Percentiles rank a stretch among this genome's conserved stretches.
Conservation (phyloP, 2,888 invertebrate genomes). For the Piscicola geometra region DNA sequence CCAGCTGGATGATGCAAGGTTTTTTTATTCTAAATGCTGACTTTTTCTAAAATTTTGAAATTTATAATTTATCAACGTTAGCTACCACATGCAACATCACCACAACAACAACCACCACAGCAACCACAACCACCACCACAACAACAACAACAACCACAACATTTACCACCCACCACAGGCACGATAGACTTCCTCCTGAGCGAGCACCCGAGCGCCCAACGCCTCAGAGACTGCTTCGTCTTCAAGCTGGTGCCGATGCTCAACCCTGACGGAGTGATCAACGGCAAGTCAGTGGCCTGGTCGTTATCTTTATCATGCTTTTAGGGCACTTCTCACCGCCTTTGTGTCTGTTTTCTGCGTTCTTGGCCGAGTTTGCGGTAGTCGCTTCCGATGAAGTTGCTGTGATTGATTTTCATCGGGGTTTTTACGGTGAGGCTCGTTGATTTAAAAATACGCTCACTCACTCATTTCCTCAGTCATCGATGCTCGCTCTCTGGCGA, state of each 20-base stretch:
- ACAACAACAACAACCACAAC: too few relatives aligned
- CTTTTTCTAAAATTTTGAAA: too few relatives aligned
- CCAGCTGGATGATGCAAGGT: constrained; percentile 81
- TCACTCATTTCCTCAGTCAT: constrained; percentile 62
- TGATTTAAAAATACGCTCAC: not conserved
- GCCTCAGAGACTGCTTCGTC: constrained; percentile 68
- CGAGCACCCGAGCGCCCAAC: constrained; percentile 61
- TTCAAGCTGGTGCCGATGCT: constrained; percentile 85
- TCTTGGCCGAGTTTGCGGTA: too few relatives aligned
- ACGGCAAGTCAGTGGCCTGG: constrained; percentile 71
- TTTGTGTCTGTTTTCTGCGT: too few relatives aligned
- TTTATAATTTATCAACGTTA: too few relatives aligned
- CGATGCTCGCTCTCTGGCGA: constrained; percentile 85
- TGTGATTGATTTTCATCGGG: too few relatives aligned
- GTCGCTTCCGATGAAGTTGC: not conserved
- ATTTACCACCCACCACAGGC: constrained; percentile 55
- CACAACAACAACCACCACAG: too few relatives aligned
- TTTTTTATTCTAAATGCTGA: too few relatives aligned
- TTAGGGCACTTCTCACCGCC: not conserved
- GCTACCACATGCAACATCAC: too few relatives aligned
- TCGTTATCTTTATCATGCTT: not conserved
- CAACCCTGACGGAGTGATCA: constrained; percentile 80
- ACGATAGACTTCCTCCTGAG: constrained; percentile 67
- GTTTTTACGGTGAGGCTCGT: too few relatives aligned
- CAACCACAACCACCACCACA: too few relatives aligned